phyloP scores from a whole-genome alignment of 2,797 vertebrate species.

The Gobio occitaniae region DNA sequence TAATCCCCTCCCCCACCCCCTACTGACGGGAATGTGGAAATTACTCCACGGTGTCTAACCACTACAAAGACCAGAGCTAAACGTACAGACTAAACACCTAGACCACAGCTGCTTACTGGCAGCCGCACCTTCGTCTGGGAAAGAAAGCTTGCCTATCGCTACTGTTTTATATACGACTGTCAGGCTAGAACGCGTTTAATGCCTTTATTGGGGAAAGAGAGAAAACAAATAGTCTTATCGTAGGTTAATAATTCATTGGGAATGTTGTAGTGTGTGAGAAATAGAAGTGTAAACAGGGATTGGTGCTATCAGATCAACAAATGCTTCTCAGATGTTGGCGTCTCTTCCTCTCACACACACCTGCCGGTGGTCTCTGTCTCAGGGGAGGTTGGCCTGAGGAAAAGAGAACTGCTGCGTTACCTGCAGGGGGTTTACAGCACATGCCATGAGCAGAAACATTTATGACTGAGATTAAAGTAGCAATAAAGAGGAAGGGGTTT shows the following conservation, averaged over 20 bases:
- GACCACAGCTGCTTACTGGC: constrained; percentile 60
- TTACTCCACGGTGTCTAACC: constrained; percentile 56
- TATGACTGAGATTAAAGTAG: constrained; percentile 13
- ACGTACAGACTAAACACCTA: constrained; percentile 62
- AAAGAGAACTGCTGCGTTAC: neutral
- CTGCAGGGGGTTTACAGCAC: constrained; percentile 7
- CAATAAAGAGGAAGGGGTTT: neutral
- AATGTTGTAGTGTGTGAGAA: constrained; percentile 27
- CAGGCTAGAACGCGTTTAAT: constrained; percentile 44
- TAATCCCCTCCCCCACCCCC: constrained; percentile 47
- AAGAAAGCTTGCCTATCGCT: constrained; percentile 27
- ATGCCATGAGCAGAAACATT: constrained; percentile 2
- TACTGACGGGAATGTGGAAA: constrained; percentile 58
- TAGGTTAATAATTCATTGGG: constrained; percentile 36
- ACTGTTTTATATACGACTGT: constrained; percentile 46
- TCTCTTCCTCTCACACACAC: constrained; percentile 4
- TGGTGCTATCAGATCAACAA: neutral
- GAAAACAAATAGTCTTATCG: constrained; percentile 42
- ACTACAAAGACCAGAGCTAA: constrained; percentile 60
- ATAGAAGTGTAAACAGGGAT: neutral
- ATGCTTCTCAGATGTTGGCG: neutral
- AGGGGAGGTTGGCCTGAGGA: constrained; percentile 1
- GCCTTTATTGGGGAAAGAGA: constrained; percentile 51
- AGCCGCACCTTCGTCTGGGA: constrained; percentile 62
- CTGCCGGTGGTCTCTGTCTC: constrained; percentile 23